These are phyloP conservation scores for Oostethus manadensis DNA, from an alignment of 2,113 vertebrate species.

Conservation along the genomic window DNA sequence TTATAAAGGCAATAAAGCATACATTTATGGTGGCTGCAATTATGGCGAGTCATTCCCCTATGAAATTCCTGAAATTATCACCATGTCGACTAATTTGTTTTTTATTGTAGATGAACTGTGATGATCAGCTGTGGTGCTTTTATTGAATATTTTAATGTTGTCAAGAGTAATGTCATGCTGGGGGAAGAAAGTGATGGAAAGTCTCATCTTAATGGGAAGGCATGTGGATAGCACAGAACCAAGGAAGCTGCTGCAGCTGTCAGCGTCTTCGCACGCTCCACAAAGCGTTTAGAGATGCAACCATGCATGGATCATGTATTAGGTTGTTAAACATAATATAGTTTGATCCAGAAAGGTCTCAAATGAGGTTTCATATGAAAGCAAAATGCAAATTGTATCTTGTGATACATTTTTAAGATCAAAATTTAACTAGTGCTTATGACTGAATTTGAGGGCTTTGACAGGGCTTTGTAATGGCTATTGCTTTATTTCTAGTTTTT, in stretches of 20 bases:
- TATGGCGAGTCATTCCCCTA: slow-evolving; percentile 44
- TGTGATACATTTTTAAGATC: background rate
- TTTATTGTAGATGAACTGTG: slow-evolving; percentile 56
- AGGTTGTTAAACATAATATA: background rate
- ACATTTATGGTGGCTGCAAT: slow-evolving; percentile 61
- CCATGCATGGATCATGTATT: background rate
- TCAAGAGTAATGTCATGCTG: slow-evolving; percentile 1
- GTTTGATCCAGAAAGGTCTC: background rate
- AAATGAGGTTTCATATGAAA: background rate
- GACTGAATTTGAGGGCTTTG: too few species aligned
- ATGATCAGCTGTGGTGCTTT: slow-evolving; percentile 42
- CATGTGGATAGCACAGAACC: slow-evolving; percentile 6
- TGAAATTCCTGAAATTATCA: slow-evolving; percentile 49
- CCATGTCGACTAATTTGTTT: slow-evolving; percentile 51
- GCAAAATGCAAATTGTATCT: background rate
- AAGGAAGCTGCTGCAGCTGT: slow-evolving; percentile 15
- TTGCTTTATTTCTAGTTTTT: too few species aligned
- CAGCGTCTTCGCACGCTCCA: slow-evolving; percentile 9
- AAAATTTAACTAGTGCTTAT: background rate
- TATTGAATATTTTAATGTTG: slow-evolving; percentile 39
- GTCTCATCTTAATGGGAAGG: slow-evolving; percentile 9
- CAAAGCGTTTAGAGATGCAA: slow-evolving; percentile 10
- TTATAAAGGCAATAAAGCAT: slow-evolving; percentile 70
- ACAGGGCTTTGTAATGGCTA: too few species aligned
- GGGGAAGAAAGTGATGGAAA: slow-evolving; percentile 9